A percentile compares a stretch with the other conserved stretches of the same genome.
Evolutionary conservation across 2,113 vertebrate species (phyloP).

Genomic region (Propithecus coquereli): DNA sequence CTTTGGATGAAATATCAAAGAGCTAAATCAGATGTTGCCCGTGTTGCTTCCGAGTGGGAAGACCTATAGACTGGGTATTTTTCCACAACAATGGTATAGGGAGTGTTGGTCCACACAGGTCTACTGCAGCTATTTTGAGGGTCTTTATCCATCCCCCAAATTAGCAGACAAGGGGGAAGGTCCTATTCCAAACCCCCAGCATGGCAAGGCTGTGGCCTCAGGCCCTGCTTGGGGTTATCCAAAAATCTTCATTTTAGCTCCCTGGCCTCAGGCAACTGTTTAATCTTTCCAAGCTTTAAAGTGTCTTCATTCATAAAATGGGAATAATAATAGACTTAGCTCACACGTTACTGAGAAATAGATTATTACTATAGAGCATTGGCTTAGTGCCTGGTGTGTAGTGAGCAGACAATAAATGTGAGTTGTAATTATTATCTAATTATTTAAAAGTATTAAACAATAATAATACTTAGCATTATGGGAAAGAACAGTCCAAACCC

Average conservation of each 20-base stretch:
- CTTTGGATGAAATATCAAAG: not conserved
- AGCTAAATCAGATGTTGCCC: not conserved
- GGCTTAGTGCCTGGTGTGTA: not conserved
- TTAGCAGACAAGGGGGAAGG: not conserved
- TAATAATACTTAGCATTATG: not conserved
- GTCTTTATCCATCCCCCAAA: not conserved
- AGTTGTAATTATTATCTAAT: not conserved
- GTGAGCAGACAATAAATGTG: not conserved
- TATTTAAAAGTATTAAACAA: not conserved
- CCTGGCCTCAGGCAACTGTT: not conserved
- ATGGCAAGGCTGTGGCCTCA: not conserved
- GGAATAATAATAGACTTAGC: not conserved
- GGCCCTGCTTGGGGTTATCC: not conserved
- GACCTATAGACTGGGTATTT: not conserved
- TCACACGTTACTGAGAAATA: not conserved
- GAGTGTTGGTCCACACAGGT: rapidly evolving
- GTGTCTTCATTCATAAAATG: not conserved
- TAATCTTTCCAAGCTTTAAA: not conserved
- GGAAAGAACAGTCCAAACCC: not conserved
- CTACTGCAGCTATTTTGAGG: rapidly evolving
- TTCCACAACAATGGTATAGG: not conserved
- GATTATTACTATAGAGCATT: rapidly evolving
- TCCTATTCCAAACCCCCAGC: not conserved
- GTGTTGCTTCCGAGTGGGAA: not conserved
- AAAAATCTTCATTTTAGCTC: not conserved